Base-by-base conservation (phyloP, 2,888 invertebrate genomes). In the Blastobasis lacticolella region DNA sequence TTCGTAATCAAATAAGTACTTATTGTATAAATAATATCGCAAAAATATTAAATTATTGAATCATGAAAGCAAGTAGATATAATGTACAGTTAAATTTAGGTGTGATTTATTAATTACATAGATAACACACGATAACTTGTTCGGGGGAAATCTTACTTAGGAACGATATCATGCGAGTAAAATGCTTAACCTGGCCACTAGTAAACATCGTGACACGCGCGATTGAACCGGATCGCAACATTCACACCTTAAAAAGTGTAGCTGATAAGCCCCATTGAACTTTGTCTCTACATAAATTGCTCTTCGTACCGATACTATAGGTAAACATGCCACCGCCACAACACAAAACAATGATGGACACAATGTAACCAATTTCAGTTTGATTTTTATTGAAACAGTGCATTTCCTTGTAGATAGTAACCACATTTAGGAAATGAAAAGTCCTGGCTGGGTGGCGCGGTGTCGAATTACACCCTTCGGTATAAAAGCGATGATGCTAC, bases 391-490 rank as follows among this genome's bases (percentile, higher is more conserved):
- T 50, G 43, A 43, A 71, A 71, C 71, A 70, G 64, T 75, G 73
- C 75, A 73, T 75, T 77, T 79, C 72, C 69, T 61, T 60, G 53
- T 58, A 53, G 55, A 72, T 63, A 66, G 45, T 67, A 62, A 70
- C 76, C 23, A 73, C 79, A 84, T 75, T 86, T 75, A 84, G 87
- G 87, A 88, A 87, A 87, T 86, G 83, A 87, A 80, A 51, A 51
- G 52, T 54, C 46, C 71, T 71, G 66, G 63, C 59, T 67, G 78
- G 83, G 83, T 71, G 81, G 65, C 57, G 60, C 71, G 66, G 80
- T 81, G 63, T 88, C 82, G 53, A 42, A 57, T 88, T 85, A 75
- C 87, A 77, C 58, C 85, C 86, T 83, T 81, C 37, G 38, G 65
- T 87, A 87, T 88, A 88, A 83, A 88, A 86, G 76, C 73, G 62